Base-by-base conservation (phyloP, 2,888 invertebrate genomes). In the Campopleginae sp. region DNA sequence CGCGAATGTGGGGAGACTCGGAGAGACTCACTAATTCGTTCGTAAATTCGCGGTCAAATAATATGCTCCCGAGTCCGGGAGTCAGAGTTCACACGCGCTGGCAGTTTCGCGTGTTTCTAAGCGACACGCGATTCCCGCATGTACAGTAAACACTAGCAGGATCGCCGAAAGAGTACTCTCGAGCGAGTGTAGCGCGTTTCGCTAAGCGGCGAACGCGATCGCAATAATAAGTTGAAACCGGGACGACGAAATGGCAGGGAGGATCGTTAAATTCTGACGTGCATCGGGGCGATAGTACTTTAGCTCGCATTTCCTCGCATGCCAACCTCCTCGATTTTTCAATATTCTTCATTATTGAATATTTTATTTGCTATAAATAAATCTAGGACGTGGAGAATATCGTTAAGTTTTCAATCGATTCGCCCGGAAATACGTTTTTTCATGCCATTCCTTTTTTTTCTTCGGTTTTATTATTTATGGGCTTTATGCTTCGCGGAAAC, bases 171-270 rank as follows among this genome's bases (percentile, higher is more conserved):
- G 82, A 86, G 88, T 85, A 85, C 86, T 86, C 85, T 82, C 86
- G 87, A 86, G 83, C n/a, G n/a, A n/a, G n/a, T n/a, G n/a, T 83
- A 88, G 54, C 7, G 23, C 75, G 77, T 87, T 87, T 87, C 86
- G 87, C 84, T 86, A 85, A 88, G 84, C 71, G 74, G 72, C 48
- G 44, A 44, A 33, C 80, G 70, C 66, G 71, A 44, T 48, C 10
- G 17, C 71, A 48, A n/a, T n/a, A n/a, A n/a, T n/a, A 44, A 82
- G 84, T 85, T 88, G 85, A 80, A 76, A 77, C 38, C 84, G 75
- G 84, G 86, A 82, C 79, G 84, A 79, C 86, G 51, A 88, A 86
- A 87, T 87, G 88, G 84, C 88, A 78, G 78, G n/a, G 81, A 86
- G 84, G 61, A 78, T 82, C 84, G 78, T 78, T 83, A 84, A 86